Evolutionary conservation across 64 coral and sea anemone genomes (phyloP).

Genomic region (Orbicella faveolata): DNA sequence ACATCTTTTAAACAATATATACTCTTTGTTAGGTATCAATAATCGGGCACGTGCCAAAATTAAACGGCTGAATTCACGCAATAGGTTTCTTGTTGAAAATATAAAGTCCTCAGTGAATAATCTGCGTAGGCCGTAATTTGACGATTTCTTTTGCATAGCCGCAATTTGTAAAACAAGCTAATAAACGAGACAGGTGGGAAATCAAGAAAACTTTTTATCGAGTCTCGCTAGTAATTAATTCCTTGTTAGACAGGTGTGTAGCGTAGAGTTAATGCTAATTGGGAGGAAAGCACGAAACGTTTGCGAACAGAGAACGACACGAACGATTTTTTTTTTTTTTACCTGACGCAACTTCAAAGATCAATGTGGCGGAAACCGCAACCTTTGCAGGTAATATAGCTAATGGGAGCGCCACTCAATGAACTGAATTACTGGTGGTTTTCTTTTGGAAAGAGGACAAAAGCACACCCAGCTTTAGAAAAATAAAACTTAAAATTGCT

Average conservation of each 20-base stretch:
- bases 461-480: not conserved
- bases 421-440: not conserved
- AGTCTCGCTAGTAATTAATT: too few species aligned
- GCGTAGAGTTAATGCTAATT: too few species aligned
- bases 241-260: too few species aligned
- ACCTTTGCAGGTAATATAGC: too few species aligned
- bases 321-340: too few species aligned
- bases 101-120: not conserved
- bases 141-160: not conserved
- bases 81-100: not conserved
- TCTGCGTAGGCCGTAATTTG: not conserved
- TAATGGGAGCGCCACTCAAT: not conserved
- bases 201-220: too few species aligned
- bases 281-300: too few species aligned
- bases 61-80: not conserved
- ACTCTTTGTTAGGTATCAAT: not conserved
- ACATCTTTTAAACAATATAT: not conserved
- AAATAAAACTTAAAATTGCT: constrained; percentile 1
- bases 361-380: too few species aligned
- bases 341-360: too few species aligned
- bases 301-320: too few species aligned
- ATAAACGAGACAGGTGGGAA: too few species aligned
- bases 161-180: not conserved
- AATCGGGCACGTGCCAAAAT: not conserved
- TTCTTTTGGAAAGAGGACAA: not conserved